A percentile compares a stretch with the other conserved stretches of the same genome.
Conservation (phyloP, 2,888 invertebrate species). For the Tetropium fuscum region DNA sequence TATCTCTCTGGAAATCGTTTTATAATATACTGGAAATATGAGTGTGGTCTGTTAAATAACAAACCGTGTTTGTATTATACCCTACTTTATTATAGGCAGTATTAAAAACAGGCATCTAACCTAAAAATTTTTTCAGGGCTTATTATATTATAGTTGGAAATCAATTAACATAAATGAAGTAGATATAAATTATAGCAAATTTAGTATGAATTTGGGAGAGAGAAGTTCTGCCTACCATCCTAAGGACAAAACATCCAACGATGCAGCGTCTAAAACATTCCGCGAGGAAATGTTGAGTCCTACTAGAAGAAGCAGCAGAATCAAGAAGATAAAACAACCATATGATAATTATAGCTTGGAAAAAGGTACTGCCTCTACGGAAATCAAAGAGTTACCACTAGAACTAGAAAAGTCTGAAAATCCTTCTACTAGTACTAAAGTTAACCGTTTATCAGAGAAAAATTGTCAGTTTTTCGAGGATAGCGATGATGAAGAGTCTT, state of each 20-base stretch:
- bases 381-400: neutral
- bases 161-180: slow-evolving; percentile 18
- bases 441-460: slow-evolving; percentile 3
- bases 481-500: slow-evolving; percentile 18
- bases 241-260: neutral
- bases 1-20: no score
- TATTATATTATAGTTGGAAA: no score
- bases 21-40: no score
- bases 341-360: slow-evolving; percentile 5
- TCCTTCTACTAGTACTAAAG: neutral
- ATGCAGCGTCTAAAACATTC: neutral
- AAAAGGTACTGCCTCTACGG: neutral
- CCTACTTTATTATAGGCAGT: no score
- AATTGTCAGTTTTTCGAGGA: slow-evolving; percentile 4
- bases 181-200: neutral
- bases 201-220: slow-evolving; percentile 11
- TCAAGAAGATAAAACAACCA: slow-evolving; percentile 4
- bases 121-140: no score
- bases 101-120: no score
- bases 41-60: no score
- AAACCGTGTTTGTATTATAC: no score
- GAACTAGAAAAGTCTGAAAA: neutral
- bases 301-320: slow-evolving; percentile 14
- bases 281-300: slow-evolving; percentile 6
- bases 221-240: neutral